A percentile compares a stretch with the other conserved stretches of the same genome.
Evolutionary conservation across 1,140 invertebrate genomes (phyloP).

Genomic region (Chironomus tepperi): DNA sequence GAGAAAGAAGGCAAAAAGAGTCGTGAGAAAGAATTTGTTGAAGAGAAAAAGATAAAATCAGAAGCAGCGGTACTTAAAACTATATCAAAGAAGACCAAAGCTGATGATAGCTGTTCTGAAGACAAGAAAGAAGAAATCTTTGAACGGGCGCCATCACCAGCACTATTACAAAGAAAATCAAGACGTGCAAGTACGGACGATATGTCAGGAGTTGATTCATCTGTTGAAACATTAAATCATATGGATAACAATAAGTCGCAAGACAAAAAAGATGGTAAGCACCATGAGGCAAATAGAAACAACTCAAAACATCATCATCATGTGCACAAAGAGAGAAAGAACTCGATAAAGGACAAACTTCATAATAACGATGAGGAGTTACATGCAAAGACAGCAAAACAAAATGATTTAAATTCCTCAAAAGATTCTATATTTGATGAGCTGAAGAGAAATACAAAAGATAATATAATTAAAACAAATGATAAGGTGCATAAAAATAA

Average conservation of each 20-base stretch:
- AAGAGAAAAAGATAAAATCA: constrained; percentile 28
- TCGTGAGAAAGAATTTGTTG: not conserved
- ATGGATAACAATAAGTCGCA: constrained; percentile 45
- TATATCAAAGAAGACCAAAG: not conserved
- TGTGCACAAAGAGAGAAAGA: constrained; percentile 42
- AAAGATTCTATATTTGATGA: constrained; percentile 25
- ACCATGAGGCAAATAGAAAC: constrained; percentile 39
- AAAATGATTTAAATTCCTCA: constrained; percentile 25
- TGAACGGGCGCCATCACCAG: constrained; percentile 27
- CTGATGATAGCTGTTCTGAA: not conserved
- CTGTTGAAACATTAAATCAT: constrained; percentile 41
- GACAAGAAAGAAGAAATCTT: constrained; percentile 5
- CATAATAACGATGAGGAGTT: constrained; percentile 40
- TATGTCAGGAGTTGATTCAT: not conserved
- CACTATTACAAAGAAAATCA: constrained; percentile 27
- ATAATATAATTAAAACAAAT: constrained; percentile 30
- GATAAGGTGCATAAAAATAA: constrained; percentile 28
- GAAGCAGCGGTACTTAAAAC: constrained; percentile 5
- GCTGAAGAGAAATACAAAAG: constrained; percentile 30
- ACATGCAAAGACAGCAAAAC: constrained; percentile 24
- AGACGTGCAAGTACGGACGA: not conserved
- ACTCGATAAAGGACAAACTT: constrained; percentile 45
- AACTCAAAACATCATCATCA: constrained; percentile 42
- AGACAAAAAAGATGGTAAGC: constrained; percentile 43
- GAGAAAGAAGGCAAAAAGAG: constrained; percentile 23